Percentiles rank a stretch among this genome's conserved stretches.
Evolutionary conservation across 53 echinoderm and acorn worm genomes (phyloP).

Genomic region (Apostichopus leukothele): DNA sequence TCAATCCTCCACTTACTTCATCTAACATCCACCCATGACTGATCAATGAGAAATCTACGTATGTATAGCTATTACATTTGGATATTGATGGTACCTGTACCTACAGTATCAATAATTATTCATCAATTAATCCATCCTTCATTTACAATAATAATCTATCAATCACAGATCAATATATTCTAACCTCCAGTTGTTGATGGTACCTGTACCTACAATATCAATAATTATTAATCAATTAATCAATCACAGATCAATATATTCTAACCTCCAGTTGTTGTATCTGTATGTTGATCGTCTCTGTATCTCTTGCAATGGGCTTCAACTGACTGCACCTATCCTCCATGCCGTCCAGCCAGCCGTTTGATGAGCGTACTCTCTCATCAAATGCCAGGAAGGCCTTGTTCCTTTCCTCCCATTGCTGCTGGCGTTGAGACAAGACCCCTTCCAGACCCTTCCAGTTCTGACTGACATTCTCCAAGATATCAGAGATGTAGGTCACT

Average conservation of each 20-base stretch:
- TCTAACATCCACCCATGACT: no score
- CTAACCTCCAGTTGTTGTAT: conserved; percentile 89
- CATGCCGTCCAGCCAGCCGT: conserved; percentile 76
- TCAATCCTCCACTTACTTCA: no score
- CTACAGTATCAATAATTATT: not conserved
- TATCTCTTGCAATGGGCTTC: conserved; percentile 82
- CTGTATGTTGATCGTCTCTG: conserved; percentile 92
- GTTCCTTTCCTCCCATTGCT: conserved; percentile 88
- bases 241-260: no score
- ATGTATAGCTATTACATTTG: conserved; percentile 95
- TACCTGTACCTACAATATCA: conserved; percentile 55
- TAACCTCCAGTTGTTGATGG: conserved; percentile 81
- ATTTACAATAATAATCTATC: no score
- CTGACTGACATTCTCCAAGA: conserved; percentile 77
- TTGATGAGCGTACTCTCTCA: conserved; percentile 69
- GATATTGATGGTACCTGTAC: conserved; percentile 87
- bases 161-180: no score
- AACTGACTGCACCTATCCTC: conserved; percentile 83
- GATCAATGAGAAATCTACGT: not conserved
- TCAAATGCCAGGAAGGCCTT: conserved; percentile 82
- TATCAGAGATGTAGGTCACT: conserved; percentile 87
- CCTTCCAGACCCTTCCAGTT: conserved; percentile 90
- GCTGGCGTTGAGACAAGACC: conserved; percentile 61
- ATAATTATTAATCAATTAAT: no score
- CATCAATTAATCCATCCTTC: no score